Evolutionary conservation across 2,113 vertebrate species (phyloP), one percentile per base, ranked within the genome.

Genomic region (Crocuta crocuta): DNA sequence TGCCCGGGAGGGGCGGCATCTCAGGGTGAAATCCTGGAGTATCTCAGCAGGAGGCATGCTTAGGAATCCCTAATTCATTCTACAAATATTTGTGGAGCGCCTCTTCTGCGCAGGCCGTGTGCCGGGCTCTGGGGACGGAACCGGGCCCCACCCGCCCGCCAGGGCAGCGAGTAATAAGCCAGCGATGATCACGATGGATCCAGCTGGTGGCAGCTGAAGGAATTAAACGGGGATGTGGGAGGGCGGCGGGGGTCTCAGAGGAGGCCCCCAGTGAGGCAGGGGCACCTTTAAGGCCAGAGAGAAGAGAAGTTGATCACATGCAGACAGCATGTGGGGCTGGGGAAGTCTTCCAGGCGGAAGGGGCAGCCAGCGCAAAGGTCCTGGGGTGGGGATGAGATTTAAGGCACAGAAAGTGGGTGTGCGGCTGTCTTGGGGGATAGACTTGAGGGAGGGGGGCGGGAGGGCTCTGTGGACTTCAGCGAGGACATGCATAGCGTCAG

Each of bases 241-340:
- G 9, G 58, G 33, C 4, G 11, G 78, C 9, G 0, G 28, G 19
- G 33, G 43, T 2, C 31, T 17, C 11, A 0, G 0, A 1, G n/a
- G n/a, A 45, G 33, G 48, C 24, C 28, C 16, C 39, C 33, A 3
- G 3, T 2, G 43, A 68, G 66, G 2, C 28, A 33, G 71, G 4
- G 15, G 17, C 13, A 65, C 7, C 0, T 11, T 33, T 50, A 39
- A 48, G 89, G 28, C 28, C n/a, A 12, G 63, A 31, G 45, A 12
- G 65, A 66, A 58, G 45, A 21, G 55, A 48, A 81, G 50, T 53
- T 80, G 39, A 7, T n/a, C 0, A 0, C 2, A 2, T 53, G 50
- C 50, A 21, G 80, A 53, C 1, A 26, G 28, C 53, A 39, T 10
- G 24, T 1, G 3, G 43, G 35, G 55, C 2, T 5, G 24, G 53